Base-by-base conservation (phyloP, 2,888 invertebrate species). In the Heliconius aoede region DNA sequence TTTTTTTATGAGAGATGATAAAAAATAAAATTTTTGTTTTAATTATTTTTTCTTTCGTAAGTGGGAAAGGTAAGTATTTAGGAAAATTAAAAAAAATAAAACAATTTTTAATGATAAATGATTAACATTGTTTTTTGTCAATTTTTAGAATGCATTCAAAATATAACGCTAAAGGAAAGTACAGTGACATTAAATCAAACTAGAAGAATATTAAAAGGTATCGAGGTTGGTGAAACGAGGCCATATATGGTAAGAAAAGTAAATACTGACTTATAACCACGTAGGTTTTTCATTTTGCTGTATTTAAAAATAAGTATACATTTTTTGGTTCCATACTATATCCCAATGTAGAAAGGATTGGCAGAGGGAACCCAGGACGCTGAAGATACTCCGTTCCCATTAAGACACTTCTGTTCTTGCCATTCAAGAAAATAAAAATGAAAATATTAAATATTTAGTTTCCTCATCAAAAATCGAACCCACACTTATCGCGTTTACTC, bases 161-260 rank as follows among this genome's bases (percentile, higher is more conserved):
- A 30, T 15, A n/a, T 55, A 51, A 69, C 26, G 5, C 28, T 24
- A 55, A 51, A 75, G 60, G 36, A 58, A 36, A 71, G 15, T 18
- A 15, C 30, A 36, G n/a, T 61, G 9, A 30, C 72, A 40, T 24
- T 40, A 15, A 80, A 80, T 64, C 61, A 71, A 18, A 85, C 87
- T 0, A 84, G 92, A 81, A 85, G 92, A 73, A 90, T 91, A 73
- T 78, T 92, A 21, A 81, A 79, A 24, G 92, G 92, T 0, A 79
- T 77, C 0, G 82, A 83, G 28, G 89, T 86, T 0, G 85, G 83
- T 0, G 89, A 90, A 0, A 91, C 91, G 0, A 84, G 89, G 40
- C 90, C 92, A 0, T 92, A 91, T 65, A 91, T 92, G 90, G 91
- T 90, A 81, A 80, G 82, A 28, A 71, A 40, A 72, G 4, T 13